Evolutionary conservation across 2,888 invertebrate genomes (phyloP).

Genomic region (Acrobasis suavella): DNA sequence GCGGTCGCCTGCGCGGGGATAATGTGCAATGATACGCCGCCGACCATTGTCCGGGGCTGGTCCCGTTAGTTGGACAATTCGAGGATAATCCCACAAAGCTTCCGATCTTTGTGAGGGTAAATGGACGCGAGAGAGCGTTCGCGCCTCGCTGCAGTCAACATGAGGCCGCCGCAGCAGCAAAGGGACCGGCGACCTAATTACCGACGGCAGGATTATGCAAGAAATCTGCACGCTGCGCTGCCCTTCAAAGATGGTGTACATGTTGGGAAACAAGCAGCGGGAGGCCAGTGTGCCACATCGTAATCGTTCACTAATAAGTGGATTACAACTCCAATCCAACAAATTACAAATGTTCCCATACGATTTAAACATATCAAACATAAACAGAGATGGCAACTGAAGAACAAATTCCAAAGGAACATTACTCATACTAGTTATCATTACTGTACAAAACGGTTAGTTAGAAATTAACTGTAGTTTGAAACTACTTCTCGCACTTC

Average conservation of each 20-base stretch:
- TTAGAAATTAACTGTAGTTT: constrained; percentile 46
- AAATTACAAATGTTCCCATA: neutral
- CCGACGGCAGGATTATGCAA: constrained; percentile 67
- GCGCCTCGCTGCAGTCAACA: constrained; percentile 75
- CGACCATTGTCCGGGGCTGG: constrained; percentile 55
- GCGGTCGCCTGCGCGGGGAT: constrained; percentile 61
- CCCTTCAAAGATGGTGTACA: constrained; percentile 55
- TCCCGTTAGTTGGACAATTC: constrained; percentile 74
- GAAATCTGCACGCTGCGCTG: constrained; percentile 59
- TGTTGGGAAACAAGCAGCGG: constrained; percentile 73
- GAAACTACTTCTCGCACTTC: constrained; percentile 42
- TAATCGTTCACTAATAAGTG: constrained; percentile 1
- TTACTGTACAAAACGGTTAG: constrained; percentile 22
- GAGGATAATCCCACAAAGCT: constrained; percentile 74
- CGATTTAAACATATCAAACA: neutral
- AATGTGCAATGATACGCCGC: constrained; percentile 77
- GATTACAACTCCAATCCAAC: constrained; percentile 6
- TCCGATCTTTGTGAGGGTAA: constrained; percentile 54
- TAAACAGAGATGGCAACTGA: neutral
- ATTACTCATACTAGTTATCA: constrained; percentile 26
- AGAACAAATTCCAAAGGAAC: neutral
- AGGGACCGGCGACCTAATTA: constrained; percentile 70
- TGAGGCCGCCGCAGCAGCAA: constrained; percentile 53
- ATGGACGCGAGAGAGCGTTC: constrained; percentile 70
- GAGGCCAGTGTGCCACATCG: constrained; percentile 35